Base-by-base conservation (phyloP, 2,797 vertebrate genomes). In the Gorsachius magnificus region DNA sequence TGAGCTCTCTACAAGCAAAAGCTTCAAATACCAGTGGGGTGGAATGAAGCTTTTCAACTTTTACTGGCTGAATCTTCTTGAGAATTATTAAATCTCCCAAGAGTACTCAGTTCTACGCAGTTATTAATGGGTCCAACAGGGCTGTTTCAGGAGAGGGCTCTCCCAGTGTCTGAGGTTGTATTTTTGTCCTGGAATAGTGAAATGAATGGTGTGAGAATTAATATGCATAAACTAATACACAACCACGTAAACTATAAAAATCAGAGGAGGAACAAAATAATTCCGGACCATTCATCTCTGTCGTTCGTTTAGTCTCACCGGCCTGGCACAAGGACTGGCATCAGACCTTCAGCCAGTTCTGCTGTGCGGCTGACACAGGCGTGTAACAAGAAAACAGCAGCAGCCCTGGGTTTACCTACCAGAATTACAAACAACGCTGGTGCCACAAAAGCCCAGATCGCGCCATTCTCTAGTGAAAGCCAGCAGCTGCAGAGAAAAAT, bases 401-500 rank as follows among this genome's bases (percentile, higher is more conserved):
- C 77, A 48, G 68, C 24, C 6, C 0, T 5, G 45, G 19, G 6
- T 70, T 53, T 50, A 95, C 98, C 89, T 98, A 99, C 99, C 99
- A 99, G 96, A 54, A 99, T 99, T 36, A 99, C 98, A 91, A 99
- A 98, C 92, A 99, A 94, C 1, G 99, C 99, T 0, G 99, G 99
- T 11, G 99, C 99, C 91, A 99, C 99, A 50, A 99, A 99, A 29
- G 99, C 99, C 99, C 99, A 99, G 97, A 99, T 98, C 53, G 99
- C 99, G 12, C 99, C 99, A 1, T 98, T 98, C 74, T 98, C 97
- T 88, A 99, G 95, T 1, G 99, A 99, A 35, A 99, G 98, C 99
- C 99, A 99, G 95, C 99, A 99, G 97, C 99, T 99, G 98, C 61
- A 88, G 96, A 90, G 96, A 61, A 79, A 97, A 92, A 91, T 5